Evolutionary conservation across 1,140 invertebrate species (phyloP).

Genomic region (Pinna nobilis): DNA sequence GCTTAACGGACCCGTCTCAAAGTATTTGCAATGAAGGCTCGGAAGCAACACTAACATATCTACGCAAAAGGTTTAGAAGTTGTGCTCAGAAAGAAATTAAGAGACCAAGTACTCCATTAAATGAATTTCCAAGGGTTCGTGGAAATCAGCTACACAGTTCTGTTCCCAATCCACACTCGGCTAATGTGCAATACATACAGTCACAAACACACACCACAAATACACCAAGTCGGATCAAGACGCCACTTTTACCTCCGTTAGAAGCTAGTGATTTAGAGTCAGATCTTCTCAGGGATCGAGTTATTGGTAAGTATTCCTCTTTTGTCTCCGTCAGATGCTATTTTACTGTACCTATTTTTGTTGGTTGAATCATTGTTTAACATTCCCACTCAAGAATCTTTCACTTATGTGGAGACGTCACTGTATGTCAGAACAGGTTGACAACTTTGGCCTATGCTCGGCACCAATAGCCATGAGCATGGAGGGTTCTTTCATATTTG

Average conservation of each 20-base stretch:
- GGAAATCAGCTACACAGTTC: slow-evolving; percentile 68
- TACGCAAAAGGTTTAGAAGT: slow-evolving; percentile 60
- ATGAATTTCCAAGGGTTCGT: slow-evolving; percentile 68
- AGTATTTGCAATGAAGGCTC: slow-evolving; percentile 71
- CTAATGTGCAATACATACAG: slow-evolving; percentile 73
- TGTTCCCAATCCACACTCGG: slow-evolving; percentile 70
- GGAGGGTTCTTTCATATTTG: too few relatives aligned
- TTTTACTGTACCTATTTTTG: too few relatives aligned
- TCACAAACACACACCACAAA: slow-evolving; percentile 73
- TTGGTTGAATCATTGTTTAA: too few relatives aligned
- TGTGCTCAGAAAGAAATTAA: slow-evolving; percentile 25
- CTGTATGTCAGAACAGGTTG: too few relatives aligned
- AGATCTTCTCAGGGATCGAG: slow-evolving; percentile 67
- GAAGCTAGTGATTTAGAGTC: slow-evolving; percentile 63
- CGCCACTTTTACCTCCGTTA: slow-evolving; percentile 71
- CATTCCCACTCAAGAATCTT: too few relatives aligned
- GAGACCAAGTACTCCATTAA: slow-evolving; percentile 42
- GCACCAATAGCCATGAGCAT: too few relatives aligned
- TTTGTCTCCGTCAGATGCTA: too few relatives aligned
- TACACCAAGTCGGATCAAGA: slow-evolving; percentile 71
- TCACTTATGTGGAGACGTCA: too few relatives aligned
- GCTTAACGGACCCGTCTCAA: slow-evolving; percentile 67
- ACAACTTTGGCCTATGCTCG: too few relatives aligned
- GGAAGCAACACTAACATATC: slow-evolving; percentile 61
- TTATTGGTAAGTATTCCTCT: slow-evolving; percentile 67